Percentiles rank a stretch among this genome's conserved stretches.
These are phyloP conservation scores for Piaya cayana DNA, from an alignment of 2,113 vertebrate genomes.

Conservation along the genomic window DNA sequence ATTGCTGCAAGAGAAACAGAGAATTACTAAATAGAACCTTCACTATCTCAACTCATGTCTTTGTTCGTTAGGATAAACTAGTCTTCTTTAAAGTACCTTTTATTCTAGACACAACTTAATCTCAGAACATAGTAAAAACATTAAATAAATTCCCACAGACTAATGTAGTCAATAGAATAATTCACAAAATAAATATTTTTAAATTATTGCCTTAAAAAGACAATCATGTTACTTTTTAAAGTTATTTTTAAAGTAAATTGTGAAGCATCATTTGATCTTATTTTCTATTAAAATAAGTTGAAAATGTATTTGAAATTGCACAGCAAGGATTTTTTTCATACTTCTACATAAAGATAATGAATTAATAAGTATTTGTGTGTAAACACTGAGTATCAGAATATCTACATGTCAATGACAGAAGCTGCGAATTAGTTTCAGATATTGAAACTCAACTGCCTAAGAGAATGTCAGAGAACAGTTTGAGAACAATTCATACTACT, in stretches of 20 bases:
- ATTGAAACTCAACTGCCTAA: not conserved
- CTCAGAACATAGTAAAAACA: not conserved
- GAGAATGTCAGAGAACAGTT: not conserved
- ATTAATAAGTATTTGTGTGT: not conserved
- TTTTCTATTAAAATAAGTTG: not conserved
- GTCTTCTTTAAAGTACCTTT: not conserved
- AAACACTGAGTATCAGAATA: not conserved
- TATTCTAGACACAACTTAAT: not conserved
- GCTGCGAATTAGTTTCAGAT: not conserved
- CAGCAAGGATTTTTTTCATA: not conserved
- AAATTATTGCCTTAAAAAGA: not conserved
- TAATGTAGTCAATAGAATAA: not conserved
- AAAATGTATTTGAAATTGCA: not conserved
- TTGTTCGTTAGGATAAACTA: not conserved
- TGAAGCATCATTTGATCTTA: not conserved
- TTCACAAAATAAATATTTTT: not conserved
- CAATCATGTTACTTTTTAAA: not conserved
- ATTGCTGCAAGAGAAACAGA: not conserved
- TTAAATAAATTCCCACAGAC: not conserved
- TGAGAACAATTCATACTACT: not conserved
- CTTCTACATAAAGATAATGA: not conserved
- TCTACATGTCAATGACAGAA: not conserved
- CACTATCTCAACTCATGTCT: not conserved
- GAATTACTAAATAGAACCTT: not conserved
- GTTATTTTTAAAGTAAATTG: not conserved